A percentile compares a stretch with the other conserved stretches of the same genome.
Conservation (phyloP, 2,888 invertebrate genomes). For the Hypomecis atomaria region DNA sequence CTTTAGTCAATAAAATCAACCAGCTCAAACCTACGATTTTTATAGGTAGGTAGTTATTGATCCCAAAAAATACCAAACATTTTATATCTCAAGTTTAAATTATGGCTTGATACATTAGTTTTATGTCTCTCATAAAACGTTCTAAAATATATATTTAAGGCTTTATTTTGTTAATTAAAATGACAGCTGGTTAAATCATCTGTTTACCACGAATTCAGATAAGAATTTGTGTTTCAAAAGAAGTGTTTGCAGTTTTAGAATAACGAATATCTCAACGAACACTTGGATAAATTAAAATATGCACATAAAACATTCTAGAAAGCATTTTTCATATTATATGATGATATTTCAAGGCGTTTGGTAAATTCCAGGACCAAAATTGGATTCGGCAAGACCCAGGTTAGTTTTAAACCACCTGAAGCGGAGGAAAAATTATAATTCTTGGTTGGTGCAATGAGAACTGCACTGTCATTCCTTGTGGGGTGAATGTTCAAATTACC, state of each 20-base stretch:
- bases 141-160: conserved; percentile 16
- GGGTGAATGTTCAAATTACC: no score
- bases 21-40: not conserved
- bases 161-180: conserved; percentile 5
- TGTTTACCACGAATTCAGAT: not conserved
- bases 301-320: not conserved
- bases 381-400: no score
- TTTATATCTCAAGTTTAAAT: not conserved
- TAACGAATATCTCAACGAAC: not conserved
- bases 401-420: no score
- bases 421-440: no score
- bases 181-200: conserved; percentile 9
- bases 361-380: no score
- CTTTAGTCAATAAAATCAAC: not conserved
- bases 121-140: conserved; percentile 12
- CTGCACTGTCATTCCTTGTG: no score
- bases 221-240: conserved; percentile 8
- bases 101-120: conserved; percentile 6
- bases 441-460: no score
- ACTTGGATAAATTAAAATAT: conserved; percentile 10
- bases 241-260: conserved; percentile 3
- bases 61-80: not conserved
- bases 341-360: no score
- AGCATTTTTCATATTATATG: no score
- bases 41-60: not conserved